A percentile compares a stretch with the other conserved stretches of the same genome.
Evolutionary conservation across 30 jellyfish, hydroid and myxozoan species (phyloP).

Genomic region (Mastigias papua): DNA sequence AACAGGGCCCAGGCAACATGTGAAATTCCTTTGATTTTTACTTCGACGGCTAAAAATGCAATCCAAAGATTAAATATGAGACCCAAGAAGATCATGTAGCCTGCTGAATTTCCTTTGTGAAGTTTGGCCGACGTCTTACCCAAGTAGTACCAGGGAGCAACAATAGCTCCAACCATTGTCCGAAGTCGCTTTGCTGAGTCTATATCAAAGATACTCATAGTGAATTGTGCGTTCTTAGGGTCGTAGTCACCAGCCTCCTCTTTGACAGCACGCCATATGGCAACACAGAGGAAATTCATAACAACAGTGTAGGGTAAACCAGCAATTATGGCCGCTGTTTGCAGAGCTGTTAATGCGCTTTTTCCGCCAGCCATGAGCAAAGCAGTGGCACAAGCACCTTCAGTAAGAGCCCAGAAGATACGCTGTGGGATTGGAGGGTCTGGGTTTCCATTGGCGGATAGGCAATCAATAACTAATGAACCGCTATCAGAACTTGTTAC

Average conservation of each 20-base stretch:
- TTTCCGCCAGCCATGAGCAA: slow-evolving; percentile 90
- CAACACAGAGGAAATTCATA: slow-evolving; percentile 94
- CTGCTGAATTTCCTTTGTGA: slow-evolving; percentile 40
- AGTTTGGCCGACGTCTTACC: slow-evolving; percentile 81
- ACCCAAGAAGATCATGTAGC: slow-evolving; percentile 56
- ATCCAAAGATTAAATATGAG: slow-evolving; percentile 84
- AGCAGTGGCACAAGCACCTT: slow-evolving; percentile 98
- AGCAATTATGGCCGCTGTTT: slow-evolving; percentile 86
- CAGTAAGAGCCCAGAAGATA: slow-evolving; percentile 95
- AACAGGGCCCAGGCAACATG: slow-evolving; percentile 93
- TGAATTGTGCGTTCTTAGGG: slow-evolving; percentile 73
- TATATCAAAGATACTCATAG: slow-evolving; percentile 68
- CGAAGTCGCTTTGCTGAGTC: slow-evolving; percentile 51
- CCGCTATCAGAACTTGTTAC: slow-evolving; percentile 96
- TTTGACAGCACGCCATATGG: slow-evolving; percentile 93
- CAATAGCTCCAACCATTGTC: slow-evolving; percentile 53
- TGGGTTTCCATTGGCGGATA: slow-evolving; percentile 98
- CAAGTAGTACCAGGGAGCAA: slow-evolving; percentile 87
- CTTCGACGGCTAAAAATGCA: slow-evolving; percentile 76
- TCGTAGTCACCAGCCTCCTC: slow-evolving; percentile 93
- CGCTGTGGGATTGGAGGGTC: slow-evolving; percentile 96
- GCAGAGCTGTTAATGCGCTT: slow-evolving; percentile 83
- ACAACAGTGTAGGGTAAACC: slow-evolving; percentile 94
- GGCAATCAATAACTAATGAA: slow-evolving; percentile 92
- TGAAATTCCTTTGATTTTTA: slow-evolving; percentile 72